Conservation (phyloP, 2,888 invertebrate genomes). For the Bimastos eiseni region DNA sequence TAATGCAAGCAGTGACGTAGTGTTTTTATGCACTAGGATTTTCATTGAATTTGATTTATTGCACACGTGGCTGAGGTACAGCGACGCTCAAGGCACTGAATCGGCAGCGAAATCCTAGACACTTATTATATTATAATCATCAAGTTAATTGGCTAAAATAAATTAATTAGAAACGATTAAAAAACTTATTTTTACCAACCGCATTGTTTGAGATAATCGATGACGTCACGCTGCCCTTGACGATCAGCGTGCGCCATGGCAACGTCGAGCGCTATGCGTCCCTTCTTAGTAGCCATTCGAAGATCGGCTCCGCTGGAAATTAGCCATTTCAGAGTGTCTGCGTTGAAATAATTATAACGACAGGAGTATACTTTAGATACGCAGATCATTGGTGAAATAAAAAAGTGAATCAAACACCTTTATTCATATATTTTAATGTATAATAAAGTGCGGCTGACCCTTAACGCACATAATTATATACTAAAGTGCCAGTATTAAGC, state of each 20-base stretch:
- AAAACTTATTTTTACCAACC: neutral
- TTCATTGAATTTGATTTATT: too few species aligned
- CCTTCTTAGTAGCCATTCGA: neutral
- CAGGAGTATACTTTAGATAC: neutral
- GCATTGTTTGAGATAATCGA: neutral
- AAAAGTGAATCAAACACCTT: too few species aligned
- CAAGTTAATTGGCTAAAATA: too few species aligned
- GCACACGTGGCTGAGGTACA: too few species aligned
- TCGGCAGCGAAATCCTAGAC: neutral
- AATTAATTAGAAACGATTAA: neutral
- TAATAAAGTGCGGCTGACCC: too few species aligned
- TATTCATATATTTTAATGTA: too few species aligned
- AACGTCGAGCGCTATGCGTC: slow-evolving; percentile 7
- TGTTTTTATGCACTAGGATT: too few species aligned
- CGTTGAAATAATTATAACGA: too few species aligned
- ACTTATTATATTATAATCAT: neutral
- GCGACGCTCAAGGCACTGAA: too few species aligned
- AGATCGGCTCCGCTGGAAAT: slow-evolving; percentile 9
- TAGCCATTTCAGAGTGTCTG: slow-evolving; percentile 26
- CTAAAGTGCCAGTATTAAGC: too few species aligned
- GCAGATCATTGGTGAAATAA: neutral
- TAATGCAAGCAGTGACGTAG: too few species aligned
- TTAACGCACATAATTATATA: too few species aligned
- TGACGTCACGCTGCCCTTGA: slow-evolving; percentile 24
- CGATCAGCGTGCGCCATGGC: slow-evolving; percentile 18